Evolutionary conservation across 2,888 invertebrate species (phyloP).

Genomic region (Acrobeloides nanus): DNA sequence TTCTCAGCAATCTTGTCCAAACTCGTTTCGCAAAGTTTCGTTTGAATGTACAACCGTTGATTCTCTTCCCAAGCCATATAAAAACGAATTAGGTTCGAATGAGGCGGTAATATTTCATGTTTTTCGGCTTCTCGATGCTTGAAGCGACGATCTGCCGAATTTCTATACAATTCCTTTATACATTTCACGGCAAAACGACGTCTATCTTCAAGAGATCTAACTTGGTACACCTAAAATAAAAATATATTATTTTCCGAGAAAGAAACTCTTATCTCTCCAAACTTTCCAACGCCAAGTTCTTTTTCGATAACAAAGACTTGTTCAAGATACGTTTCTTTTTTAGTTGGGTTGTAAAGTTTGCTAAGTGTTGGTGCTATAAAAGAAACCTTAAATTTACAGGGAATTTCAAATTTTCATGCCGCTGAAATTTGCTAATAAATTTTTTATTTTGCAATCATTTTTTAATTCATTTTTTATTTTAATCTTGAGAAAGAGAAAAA

Average conservation of each 20-base stretch:
- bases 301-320: slow-evolving; percentile 64
- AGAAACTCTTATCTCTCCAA: slow-evolving; percentile 64
- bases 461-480: no score
- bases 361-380: slow-evolving; percentile 17
- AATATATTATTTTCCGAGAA: no score
- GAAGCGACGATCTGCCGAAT: slow-evolving; percentile 22
- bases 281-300: slow-evolving; percentile 69
- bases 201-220: slow-evolving; percentile 64
- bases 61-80: slow-evolving; percentile 70
- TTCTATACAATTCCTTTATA: slow-evolving; percentile 53
- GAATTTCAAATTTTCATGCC: no score
- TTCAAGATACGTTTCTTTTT: slow-evolving; percentile 63
- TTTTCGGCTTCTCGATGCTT: slow-evolving; percentile 59
- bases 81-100: slow-evolving; percentile 66
- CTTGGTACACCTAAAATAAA: slow-evolving; percentile 64
- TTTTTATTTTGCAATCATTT: no score
- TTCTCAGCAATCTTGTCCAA: slow-evolving; percentile 62
- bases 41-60: slow-evolving; percentile 65
- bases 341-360: slow-evolving; percentile 53
- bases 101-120: slow-evolving; percentile 66
- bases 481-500: no score
- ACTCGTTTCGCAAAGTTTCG: slow-evolving; percentile 66
- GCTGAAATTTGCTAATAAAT: no score
- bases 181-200: slow-evolving; percentile 68
- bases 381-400: no score